Evolutionary conservation across 2,888 invertebrate genomes (phyloP).

Genomic region (Fabriciana adippe): DNA sequence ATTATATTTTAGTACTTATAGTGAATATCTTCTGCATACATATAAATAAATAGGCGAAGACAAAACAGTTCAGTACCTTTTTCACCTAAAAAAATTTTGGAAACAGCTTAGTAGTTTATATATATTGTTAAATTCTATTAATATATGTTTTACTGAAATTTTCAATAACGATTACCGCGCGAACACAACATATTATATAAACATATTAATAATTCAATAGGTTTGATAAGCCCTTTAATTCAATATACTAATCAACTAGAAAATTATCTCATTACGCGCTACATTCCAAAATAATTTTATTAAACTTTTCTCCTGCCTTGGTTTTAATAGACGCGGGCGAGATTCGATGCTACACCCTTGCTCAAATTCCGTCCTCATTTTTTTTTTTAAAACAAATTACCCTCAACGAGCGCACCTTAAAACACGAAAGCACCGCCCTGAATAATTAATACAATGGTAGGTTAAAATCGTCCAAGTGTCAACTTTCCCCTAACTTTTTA

Average conservation of each 20-base stretch:
- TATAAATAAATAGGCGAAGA: no score
- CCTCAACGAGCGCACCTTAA: conserved; percentile 75
- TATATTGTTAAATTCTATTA: no score
- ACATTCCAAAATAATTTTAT: conserved; percentile 78
- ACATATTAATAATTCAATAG: conserved; percentile 19
- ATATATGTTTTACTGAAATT: background rate
- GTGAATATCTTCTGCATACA: no score
- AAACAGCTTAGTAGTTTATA: no score
- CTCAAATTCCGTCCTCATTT: conserved; percentile 70
- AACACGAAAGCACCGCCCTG: conserved; percentile 75
- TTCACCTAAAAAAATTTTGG: no score
- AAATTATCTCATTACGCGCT: conserved; percentile 70
- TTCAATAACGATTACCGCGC: conserved; percentile 10
- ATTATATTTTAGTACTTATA: no score
- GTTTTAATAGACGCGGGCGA: conserved; percentile 56
- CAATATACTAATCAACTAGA: conserved; percentile 60
- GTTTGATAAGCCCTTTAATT: conserved; percentile 46
- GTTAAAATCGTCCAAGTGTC: conserved; percentile 81
- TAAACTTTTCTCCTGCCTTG: conserved; percentile 67
- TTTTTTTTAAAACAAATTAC: conserved; percentile 75
- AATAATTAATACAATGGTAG: conserved; percentile 82
- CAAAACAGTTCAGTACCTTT: no score
- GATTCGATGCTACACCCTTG: conserved; percentile 68
- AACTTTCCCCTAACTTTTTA: conserved; percentile 78
- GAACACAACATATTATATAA: conserved; percentile 20